phyloP scores from a whole-genome alignment of 2,797 vertebrate genomes.

The Perodicticus potto region DNA sequence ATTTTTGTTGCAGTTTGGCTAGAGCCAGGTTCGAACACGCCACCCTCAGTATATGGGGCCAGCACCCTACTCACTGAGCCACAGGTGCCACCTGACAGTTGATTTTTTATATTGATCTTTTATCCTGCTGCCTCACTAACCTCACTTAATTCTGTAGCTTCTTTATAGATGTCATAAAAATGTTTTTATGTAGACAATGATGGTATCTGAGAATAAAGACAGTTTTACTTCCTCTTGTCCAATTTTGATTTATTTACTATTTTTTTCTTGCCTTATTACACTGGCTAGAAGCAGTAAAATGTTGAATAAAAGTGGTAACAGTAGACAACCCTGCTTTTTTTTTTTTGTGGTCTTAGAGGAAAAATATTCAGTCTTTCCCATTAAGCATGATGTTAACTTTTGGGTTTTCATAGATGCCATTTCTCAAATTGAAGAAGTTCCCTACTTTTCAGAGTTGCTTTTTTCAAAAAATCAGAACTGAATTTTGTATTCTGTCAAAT shows the following conservation, averaged over 20 bases:
- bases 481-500: slow-evolving; percentile 26
- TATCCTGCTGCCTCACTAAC: background rate
- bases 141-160: background rate
- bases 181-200: background rate
- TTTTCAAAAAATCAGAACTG: slow-evolving; percentile 46
- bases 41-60: no score
- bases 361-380: background rate
- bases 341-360: background rate
- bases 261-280: background rate
- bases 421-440: slow-evolving; percentile 33
- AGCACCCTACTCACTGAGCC: no score
- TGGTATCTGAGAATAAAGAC: background rate
- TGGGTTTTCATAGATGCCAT: background rate
- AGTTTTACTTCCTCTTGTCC: slow-evolving; percentile 23
- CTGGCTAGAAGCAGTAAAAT: background rate
- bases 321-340: background rate
- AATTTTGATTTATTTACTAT: background rate
- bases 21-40: no score
- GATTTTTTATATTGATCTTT: slow-evolving; percentile 4
- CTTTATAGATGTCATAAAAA: background rate
- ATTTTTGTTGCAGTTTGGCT: no score
- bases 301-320: background rate
- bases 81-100: no score
- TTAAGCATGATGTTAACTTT: background rate
- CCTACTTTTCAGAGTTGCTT: slow-evolving; percentile 16